Conservation (phyloP, 2,888 invertebrate genomes). For the Meganola albula region DNA sequence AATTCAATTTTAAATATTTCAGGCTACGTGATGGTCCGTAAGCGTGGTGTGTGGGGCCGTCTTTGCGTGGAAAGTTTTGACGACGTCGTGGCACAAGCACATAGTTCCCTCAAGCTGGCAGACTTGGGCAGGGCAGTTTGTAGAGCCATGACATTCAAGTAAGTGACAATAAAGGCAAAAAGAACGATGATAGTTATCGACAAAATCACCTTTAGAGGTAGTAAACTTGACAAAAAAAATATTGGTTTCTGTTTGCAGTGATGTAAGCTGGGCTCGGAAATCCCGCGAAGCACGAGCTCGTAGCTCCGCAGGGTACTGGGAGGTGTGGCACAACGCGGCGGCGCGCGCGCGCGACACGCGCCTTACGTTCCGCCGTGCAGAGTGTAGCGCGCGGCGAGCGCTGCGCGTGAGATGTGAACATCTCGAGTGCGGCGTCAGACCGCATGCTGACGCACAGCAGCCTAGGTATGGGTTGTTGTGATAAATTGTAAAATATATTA, state of each 20-base stretch:
- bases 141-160: conserved; percentile 86
- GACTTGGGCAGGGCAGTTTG: conserved; percentile 87
- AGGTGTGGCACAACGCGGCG: conserved; percentile 76
- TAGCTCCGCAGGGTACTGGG: conserved; percentile 74
- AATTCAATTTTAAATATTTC: conserved; percentile 17
- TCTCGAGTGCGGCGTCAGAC: conserved; percentile 84
- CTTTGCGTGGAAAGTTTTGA: conserved; percentile 84
- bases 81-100: conserved; percentile 75
- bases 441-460: conserved; percentile 80
- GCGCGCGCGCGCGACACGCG: conserved; percentile 75
- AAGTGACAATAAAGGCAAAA: too few relatives aligned
- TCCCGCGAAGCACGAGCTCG: conserved; percentile 59
- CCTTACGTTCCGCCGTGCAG: conserved; percentile 81
- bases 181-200: too few relatives aligned
- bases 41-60: conserved; percentile 87
- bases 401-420: conserved; percentile 82
- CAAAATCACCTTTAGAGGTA: too few relatives aligned
- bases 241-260: conserved; percentile 33
- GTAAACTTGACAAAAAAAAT: background rate
- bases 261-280: conserved; percentile 60
- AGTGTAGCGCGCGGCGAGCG: conserved; percentile 80
- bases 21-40: conserved; percentile 85
- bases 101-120: conserved; percentile 79
- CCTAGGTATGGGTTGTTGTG: conserved; percentile 85
- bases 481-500: too few relatives aligned